phyloP scores from a whole-genome alignment of 2,797 vertebrate genomes.

The Hyperoplus lanceolatus region DNA sequence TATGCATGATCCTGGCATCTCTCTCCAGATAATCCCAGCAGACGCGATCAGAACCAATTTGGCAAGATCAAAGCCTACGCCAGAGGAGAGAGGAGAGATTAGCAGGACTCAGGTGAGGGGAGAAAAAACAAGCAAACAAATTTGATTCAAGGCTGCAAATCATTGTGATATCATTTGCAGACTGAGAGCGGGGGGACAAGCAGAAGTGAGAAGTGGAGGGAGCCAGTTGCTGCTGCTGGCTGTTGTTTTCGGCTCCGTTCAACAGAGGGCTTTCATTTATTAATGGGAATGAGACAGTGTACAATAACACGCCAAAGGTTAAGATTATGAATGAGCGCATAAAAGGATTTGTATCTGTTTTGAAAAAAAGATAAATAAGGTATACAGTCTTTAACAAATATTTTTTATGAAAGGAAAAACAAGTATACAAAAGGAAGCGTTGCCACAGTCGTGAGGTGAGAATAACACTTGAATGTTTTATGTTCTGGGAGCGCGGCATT shows the following conservation, averaged over 20 bases:
- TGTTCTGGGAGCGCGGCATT: conserved; percentile 56
- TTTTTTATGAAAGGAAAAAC: conserved; percentile 40
- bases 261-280: conserved; percentile 35
- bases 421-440: conserved; percentile 29
- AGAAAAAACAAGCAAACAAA: conserved; percentile 71
- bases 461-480: conserved; percentile 75
- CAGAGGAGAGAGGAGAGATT: conserved; percentile 50
- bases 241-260: neutral
- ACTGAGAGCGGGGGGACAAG: conserved; percentile 32
- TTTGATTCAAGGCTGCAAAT: conserved; percentile 63
- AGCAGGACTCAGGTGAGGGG: conserved; percentile 74
- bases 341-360: conserved; percentile 36
- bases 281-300: conserved; percentile 23
- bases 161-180: conserved; percentile 39
- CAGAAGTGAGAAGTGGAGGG: conserved; percentile 6
- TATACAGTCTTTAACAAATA: conserved; percentile 19
- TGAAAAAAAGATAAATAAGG: conserved; percentile 45
- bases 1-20: conserved; percentile 10
- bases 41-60: conserved; percentile 79
- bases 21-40: conserved; percentile 45
- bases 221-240: neutral
- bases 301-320: conserved; percentile 38
- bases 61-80: conserved; percentile 73
- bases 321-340: conserved; percentile 44
- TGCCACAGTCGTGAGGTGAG: conserved; percentile 60